These are phyloP conservation scores for Mylabris phalerata DNA, from an alignment of 1,140 invertebrate species.

Conservation along the genomic window DNA sequence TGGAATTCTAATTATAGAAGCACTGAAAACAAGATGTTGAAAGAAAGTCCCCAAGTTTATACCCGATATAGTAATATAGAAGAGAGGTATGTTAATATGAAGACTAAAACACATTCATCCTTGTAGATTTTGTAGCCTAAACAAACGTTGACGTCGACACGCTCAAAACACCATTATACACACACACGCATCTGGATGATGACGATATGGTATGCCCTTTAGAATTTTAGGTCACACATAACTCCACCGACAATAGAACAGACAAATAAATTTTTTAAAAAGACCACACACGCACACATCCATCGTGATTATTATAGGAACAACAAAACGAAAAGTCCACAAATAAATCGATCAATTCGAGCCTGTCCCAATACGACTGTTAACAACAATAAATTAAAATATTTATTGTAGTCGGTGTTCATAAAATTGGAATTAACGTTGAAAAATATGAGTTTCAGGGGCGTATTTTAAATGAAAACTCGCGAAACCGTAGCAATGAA, in stretches of 20 bases:
- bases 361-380: too few species aligned
- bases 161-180: conserved; percentile 23
- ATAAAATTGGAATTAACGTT: conserved; percentile 12
- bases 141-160: conserved; percentile 26
- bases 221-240: too few species aligned
- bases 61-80: background rate
- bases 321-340: too few species aligned
- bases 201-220: too few species aligned
- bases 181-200: conserved; percentile 14
- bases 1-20: conserved; percentile 11
- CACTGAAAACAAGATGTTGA: background rate
- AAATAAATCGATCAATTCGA: too few species aligned
- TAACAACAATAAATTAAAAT: conserved; percentile 10
- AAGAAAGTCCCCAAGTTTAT: background rate
- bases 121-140: conserved; percentile 24
- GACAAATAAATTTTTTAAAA: too few species aligned
- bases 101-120: conserved; percentile 4
- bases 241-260: too few species aligned
- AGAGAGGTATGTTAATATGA: conserved; percentile 7
- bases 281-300: too few species aligned
- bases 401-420: conserved; percentile 11
- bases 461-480: background rate
- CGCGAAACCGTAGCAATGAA: background rate
- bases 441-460: conserved; percentile 10
- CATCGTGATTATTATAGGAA: too few species aligned